Evolutionary conservation across 2,888 invertebrate genomes (phyloP).

Genomic region (Aradus depressus): DNA sequence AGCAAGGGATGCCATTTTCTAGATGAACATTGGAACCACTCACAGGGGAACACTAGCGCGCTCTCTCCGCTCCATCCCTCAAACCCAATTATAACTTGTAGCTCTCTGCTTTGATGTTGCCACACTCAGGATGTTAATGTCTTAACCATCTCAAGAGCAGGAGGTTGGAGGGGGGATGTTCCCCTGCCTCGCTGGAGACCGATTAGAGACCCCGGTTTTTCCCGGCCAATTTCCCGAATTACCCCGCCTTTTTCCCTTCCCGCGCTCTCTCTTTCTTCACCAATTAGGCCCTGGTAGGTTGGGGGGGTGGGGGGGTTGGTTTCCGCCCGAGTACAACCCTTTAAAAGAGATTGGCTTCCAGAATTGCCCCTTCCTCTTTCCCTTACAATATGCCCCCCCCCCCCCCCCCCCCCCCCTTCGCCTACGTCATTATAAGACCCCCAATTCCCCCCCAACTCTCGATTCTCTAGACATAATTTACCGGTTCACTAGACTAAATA

Average conservation of each 20-base stretch:
- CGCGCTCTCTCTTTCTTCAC: too few species aligned
- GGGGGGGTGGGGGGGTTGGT: slow-evolving; percentile 15
- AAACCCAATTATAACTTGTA: slow-evolving; percentile 13
- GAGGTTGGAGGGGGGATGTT: background rate
- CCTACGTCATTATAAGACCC: slow-evolving; percentile 8
- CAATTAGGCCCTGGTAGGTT: too few species aligned
- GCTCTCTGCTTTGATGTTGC: slow-evolving; percentile 12
- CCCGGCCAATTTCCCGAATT: slow-evolving; percentile 15
- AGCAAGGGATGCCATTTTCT: too few species aligned
- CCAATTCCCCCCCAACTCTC: slow-evolving; percentile 13
- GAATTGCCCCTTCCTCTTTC: slow-evolving; percentile 21
- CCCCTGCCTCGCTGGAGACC: background rate
- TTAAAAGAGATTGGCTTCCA: slow-evolving; percentile 24
- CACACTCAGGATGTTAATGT: slow-evolving; percentile 13
- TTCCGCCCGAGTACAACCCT: slow-evolving; percentile 27
- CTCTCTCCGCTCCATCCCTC: too few species aligned
- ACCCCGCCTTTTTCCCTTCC: slow-evolving; percentile 14
- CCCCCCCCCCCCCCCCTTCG: slow-evolving; percentile 9
- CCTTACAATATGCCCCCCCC: slow-evolving; percentile 10
- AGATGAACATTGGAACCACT: too few species aligned
- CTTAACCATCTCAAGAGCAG: slow-evolving; percentile 11
- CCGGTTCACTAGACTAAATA: slow-evolving; percentile 25
- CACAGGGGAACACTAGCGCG: too few species aligned
- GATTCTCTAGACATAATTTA: slow-evolving; percentile 24
- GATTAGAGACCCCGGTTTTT: slow-evolving; percentile 10